These are phyloP conservation scores for Propithecus coquereli DNA, from an alignment of 2,113 vertebrate genomes.

Conservation along the genomic window DNA sequence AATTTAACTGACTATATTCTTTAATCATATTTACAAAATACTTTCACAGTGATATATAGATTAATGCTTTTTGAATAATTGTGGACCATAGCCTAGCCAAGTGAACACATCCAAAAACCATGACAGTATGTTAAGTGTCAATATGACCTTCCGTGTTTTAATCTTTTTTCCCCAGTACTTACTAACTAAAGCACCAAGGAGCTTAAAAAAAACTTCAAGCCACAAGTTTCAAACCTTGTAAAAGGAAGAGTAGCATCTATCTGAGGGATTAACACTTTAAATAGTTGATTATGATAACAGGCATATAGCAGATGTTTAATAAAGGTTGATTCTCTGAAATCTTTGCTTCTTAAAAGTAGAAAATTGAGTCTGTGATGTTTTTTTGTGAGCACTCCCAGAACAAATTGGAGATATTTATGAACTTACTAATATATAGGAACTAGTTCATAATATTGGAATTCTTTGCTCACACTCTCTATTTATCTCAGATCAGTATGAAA, in stretches of 20 bases:
- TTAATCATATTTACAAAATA: background rate
- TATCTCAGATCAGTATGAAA: background rate
- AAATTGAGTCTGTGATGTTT: background rate
- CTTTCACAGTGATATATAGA: background rate
- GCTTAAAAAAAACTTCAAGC: background rate
- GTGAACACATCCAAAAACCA: background rate
- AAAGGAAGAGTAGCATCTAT: background rate
- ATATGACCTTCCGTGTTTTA: background rate
- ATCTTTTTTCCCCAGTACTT: background rate
- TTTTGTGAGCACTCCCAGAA: background rate
- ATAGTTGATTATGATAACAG: background rate
- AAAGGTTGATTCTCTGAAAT: background rate
- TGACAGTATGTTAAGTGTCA: background rate
- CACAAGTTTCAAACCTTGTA: background rate
- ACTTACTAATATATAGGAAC: background rate
- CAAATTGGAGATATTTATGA: background rate
- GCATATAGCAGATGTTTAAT: background rate
- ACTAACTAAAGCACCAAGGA: background rate
- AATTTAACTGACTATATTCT: background rate
- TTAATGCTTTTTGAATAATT: background rate
- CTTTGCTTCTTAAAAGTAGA: background rate
- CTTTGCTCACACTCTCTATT: background rate
- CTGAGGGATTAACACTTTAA: background rate
- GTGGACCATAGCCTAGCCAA: background rate
- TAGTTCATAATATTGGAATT: background rate